Conservation (phyloP, 2,113 vertebrate genomes). For the Loxodonta africana region DNA sequence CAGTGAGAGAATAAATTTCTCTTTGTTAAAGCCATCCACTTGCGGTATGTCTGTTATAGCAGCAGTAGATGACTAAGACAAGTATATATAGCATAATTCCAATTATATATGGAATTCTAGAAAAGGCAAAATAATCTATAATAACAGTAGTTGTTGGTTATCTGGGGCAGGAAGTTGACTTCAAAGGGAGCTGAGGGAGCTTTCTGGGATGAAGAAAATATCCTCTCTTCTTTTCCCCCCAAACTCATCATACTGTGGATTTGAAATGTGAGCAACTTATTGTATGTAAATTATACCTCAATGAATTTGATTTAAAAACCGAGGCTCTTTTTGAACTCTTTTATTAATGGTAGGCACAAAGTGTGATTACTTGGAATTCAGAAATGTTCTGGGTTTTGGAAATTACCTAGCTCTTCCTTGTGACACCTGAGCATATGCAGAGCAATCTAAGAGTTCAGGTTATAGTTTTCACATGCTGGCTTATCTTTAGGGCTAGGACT, state of each 20-base stretch:
- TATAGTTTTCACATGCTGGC: background rate
- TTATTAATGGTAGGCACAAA: background rate
- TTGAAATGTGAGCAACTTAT: background rate
- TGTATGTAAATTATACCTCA: background rate
- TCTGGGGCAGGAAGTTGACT: background rate
- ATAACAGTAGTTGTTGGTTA: background rate
- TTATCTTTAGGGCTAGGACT: background rate
- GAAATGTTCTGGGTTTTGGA: background rate
- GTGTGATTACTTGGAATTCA: background rate
- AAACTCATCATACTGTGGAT: background rate
- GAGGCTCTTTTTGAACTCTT: background rate
- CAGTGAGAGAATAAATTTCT: no score
- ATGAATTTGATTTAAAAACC: background rate
- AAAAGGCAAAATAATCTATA: background rate
- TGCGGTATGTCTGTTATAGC: no score
- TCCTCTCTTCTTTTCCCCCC: background rate
- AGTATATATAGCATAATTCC: no score
- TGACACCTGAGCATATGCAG: background rate
- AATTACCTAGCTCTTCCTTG: background rate
- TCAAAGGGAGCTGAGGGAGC: background rate
- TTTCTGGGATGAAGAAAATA: constrained; percentile 36
- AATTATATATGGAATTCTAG: no score
- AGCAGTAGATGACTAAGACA: no score
- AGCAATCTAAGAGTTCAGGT: background rate
- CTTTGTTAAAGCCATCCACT: no score